Evolutionary conservation across 2,888 invertebrate species (phyloP), one percentile per base, ranked within the genome.

Genomic region (Venusia cambrica): DNA sequence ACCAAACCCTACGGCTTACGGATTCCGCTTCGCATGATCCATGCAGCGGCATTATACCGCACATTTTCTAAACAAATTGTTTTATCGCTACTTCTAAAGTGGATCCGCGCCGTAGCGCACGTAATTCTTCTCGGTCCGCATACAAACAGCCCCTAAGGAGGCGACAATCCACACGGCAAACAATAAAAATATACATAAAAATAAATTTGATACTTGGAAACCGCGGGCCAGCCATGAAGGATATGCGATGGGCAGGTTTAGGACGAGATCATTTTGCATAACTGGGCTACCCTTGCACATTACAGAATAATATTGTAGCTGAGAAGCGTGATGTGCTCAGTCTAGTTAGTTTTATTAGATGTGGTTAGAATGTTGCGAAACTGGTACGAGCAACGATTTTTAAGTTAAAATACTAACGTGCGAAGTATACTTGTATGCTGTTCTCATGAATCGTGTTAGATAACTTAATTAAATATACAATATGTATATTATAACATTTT

Each of bases 131-230:
- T 69, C 76, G 65, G 75, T 69, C 76, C 73, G 83, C 81, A 81
- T 81, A 81, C 79, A 84, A 81, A 81, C 78, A 75, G 77, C 73
- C 75, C 71, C 74, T 75, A 76, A 80, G 76, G 75, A 80, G 77
- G 74, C 74, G 78, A 79, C 78, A 81, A 81, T 83, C 77, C 76
- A 70, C 70, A 71, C 73, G 71, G 72, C 79, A 76, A 78, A 79
- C 81, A 80, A 81, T 81, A 83, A 84, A 80, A 78, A 75, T 78
- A 76, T 76, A 79, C 75, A 79, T 83, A 80, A 80, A 80, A 80
- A 78, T 83, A 80, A 77, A 83, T 81, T 78, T 78, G 78, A 74
- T 78, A 75, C 74, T 74, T 67, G 56, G 62, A 55, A 66, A 63
- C 62, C 62, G 70, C 54, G 64, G 63, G 61, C 66, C 63, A 63